A percentile compares a stretch with the other conserved stretches of the same genome.
These are phyloP conservation scores for Nebria salina DNA, from an alignment of 2,888 invertebrate species.

Conservation along the genomic window DNA sequence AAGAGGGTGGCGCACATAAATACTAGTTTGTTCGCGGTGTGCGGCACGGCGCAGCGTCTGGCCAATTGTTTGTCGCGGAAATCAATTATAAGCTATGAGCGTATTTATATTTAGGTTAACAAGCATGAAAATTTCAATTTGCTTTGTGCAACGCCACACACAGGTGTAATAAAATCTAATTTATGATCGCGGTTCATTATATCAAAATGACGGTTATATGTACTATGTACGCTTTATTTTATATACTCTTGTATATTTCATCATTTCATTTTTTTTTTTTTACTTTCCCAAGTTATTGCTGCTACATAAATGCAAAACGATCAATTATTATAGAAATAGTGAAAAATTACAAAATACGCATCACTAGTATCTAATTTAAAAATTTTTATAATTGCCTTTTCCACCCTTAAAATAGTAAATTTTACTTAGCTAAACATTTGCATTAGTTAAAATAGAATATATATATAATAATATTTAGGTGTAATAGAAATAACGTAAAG, in stretches of 20 bases:
- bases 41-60: no score
- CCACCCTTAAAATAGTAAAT: no score
- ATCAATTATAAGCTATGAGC: conserved; percentile 26
- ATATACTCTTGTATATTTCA: background rate
- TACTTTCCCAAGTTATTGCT: background rate
- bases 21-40: background rate
- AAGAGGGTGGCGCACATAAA: conserved; percentile 12
- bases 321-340: no score
- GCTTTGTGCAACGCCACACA: conserved; percentile 28
- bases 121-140: conserved; percentile 39
- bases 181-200: conserved; percentile 20
- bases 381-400: no score
- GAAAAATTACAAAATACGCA: no score
- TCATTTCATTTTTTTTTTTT: background rate
- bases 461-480: no score
- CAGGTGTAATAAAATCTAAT: conserved; percentile 45
- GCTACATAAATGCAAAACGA: no score
- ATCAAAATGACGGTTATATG: background rate
- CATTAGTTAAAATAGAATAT: no score
- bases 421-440: no score
- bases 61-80: background rate
- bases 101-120: conserved; percentile 42
- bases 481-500: no score
- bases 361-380: no score
- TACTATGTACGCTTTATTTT: background rate